A percentile compares a stretch with the other conserved stretches of the same genome.
Evolutionary conservation across 2,888 invertebrate genomes (phyloP).

Genomic region (Catonia carolina): DNA sequence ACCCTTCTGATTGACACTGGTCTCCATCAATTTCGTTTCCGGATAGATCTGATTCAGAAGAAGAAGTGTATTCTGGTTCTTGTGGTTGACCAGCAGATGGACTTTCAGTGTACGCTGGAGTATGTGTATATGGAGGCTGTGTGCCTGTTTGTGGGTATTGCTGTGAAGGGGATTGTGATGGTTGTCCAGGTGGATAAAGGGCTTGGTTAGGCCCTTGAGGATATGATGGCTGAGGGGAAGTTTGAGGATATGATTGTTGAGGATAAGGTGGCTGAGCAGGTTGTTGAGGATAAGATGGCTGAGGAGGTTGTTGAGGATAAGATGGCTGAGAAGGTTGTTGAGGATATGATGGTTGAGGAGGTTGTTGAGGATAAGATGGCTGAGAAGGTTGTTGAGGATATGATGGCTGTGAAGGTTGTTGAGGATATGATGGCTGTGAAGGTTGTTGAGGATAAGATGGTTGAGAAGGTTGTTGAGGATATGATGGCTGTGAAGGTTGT

Average conservation of each 20-base stretch:
- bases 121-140: constrained; percentile 13
- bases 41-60: constrained; percentile 14
- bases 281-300: constrained; percentile 14
- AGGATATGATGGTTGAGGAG: constrained; percentile 4
- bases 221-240: neutral
- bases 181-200: constrained; percentile 20
- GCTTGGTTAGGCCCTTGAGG: constrained; percentile 17
- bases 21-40: constrained; percentile 11
- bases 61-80: constrained; percentile 5
- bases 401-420: constrained; percentile 17
- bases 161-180: constrained; percentile 11
- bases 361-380: constrained; percentile 18
- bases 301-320: constrained; percentile 5
- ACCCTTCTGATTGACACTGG: constrained; percentile 37
- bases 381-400: constrained; percentile 21
- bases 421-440: constrained; percentile 20
- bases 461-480: constrained; percentile 5
- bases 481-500: constrained; percentile 3
- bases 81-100: constrained; percentile 9
- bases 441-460: constrained; percentile 16
- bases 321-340: constrained; percentile 10
- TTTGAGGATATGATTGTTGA: constrained; percentile 9
- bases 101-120: constrained; percentile 6
- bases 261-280: constrained; percentile 9
- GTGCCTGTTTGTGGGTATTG: constrained; percentile 13